Conservation (phyloP, 1,140 invertebrate species). For the Hormaphis cornu region DNA sequence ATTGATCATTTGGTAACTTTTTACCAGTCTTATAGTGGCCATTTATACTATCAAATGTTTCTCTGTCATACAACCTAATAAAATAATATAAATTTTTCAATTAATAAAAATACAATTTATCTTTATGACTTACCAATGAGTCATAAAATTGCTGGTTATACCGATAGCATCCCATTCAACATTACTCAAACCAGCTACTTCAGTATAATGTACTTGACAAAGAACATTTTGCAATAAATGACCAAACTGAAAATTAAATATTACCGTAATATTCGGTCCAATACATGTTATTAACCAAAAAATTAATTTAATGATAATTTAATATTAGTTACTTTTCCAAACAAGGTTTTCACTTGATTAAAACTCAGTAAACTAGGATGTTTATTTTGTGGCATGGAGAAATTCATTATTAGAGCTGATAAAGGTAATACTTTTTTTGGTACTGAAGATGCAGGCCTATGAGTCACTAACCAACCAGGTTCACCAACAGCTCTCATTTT, state of each 20-base stretch:
- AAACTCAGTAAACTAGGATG: conserved; percentile 64
- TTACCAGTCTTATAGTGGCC: conserved; percentile 65
- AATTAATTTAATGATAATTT: no score
- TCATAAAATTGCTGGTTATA: conserved; percentile 69
- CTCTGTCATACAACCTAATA: conserved; percentile 55
- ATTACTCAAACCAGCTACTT: conserved; percentile 71
- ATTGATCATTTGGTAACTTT: conserved; percentile 53
- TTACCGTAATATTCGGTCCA: neutral
- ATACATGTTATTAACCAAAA: neutral
- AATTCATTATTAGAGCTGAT: conserved; percentile 26
- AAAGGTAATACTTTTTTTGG: conserved; percentile 31
- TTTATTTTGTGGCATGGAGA: conserved; percentile 48
- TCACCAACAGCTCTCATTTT: conserved; percentile 24
- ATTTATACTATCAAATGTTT: conserved; percentile 58
- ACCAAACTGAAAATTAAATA: conserved; percentile 61
- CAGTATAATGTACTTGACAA: conserved; percentile 66
- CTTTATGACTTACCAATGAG: conserved; percentile 52
- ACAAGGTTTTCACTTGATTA: conserved; percentile 63
- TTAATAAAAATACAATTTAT: neutral
- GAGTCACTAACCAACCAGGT: conserved; percentile 21
- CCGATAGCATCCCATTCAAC: conserved; percentile 85
- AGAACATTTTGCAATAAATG: conserved; percentile 71
- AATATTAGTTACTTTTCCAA: conserved; percentile 34
- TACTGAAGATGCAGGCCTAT: conserved; percentile 23
- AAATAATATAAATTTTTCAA: conserved; percentile 12